Conservation (phyloP, 2,888 invertebrate genomes). For the Dione juno region DNA sequence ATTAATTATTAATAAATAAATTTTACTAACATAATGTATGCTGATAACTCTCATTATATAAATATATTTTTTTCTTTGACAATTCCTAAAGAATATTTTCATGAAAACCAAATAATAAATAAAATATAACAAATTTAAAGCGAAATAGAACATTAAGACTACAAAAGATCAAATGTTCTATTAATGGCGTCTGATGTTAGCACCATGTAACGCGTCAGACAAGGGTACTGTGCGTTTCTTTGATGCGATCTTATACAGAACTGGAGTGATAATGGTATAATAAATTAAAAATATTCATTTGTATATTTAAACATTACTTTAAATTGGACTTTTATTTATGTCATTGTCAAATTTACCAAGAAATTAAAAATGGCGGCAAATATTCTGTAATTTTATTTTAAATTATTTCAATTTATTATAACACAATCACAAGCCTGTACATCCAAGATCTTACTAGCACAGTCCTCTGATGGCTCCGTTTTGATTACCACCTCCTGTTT, state of each 20-base stretch:
- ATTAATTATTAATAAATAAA: too few relatives aligned
- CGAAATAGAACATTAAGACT: conserved; percentile 9
- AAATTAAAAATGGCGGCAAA: background rate
- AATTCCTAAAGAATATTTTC: too few relatives aligned
- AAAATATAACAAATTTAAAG: conserved; percentile 2
- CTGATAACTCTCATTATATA: too few relatives aligned
- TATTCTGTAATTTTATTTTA: background rate
- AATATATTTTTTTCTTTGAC: too few relatives aligned
- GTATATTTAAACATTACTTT: background rate
- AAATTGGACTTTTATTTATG: background rate
- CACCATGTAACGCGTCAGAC: conserved; percentile 29
- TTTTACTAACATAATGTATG: too few relatives aligned
- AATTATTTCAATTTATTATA: conserved; percentile 15
- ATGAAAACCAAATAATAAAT: background rate
- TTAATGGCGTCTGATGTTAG: conserved; percentile 39
- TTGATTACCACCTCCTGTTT: conserved; percentile 71
- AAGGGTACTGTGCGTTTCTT: conserved; percentile 35
- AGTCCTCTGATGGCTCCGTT: conserved; percentile 62
- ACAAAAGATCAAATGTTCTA: conserved; percentile 42
- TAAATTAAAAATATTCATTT: conserved; percentile 11
- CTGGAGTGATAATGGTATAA: background rate
- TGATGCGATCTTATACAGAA: conserved; percentile 42
- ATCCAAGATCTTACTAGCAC: conserved; percentile 50
- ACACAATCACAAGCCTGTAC: conserved; percentile 7
- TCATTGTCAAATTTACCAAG: background rate